Evolutionary conservation across 2,888 invertebrate species (phyloP).

Genomic region (Dasysyrphus tricinctus): DNA sequence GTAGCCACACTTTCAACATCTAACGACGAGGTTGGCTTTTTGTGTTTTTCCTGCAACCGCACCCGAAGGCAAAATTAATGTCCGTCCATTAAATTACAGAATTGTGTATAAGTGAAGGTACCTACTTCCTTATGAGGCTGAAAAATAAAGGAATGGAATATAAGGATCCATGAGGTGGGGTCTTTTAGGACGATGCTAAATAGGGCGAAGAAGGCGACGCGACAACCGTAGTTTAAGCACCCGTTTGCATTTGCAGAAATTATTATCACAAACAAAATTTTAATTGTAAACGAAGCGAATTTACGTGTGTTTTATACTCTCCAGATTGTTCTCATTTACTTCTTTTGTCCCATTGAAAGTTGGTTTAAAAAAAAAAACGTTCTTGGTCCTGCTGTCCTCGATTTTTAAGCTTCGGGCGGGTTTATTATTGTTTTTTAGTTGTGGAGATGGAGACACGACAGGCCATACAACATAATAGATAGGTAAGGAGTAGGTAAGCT

Average conservation of each 20-base stretch:
- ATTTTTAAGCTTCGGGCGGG: neutral
- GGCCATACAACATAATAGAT: constrained; percentile 4
- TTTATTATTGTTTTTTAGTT: neutral
- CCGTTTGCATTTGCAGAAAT: constrained; percentile 23
- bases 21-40: constrained; percentile 13
- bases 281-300: constrained; percentile 61
- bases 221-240: neutral
- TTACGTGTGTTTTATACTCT: constrained; percentile 27
- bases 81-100: constrained; percentile 20
- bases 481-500: neutral
- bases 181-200: constrained; percentile 10
- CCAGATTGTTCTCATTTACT: constrained; percentile 12
- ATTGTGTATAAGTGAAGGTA: neutral
- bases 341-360: constrained; percentile 8
- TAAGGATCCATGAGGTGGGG: neutral
- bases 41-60: neutral
- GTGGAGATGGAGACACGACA: neutral
- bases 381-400: neutral
- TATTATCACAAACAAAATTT: constrained; percentile 56
- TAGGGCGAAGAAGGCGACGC: neutral
- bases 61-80: constrained; percentile 28
- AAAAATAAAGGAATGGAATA: constrained; percentile 18
- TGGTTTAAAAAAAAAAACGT: neutral
- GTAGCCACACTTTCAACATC: constrained; percentile 16
- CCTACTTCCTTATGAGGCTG: neutral